Base-by-base conservation (phyloP, 2,888 invertebrate species). In the Digitonthophagus gazella region DNA sequence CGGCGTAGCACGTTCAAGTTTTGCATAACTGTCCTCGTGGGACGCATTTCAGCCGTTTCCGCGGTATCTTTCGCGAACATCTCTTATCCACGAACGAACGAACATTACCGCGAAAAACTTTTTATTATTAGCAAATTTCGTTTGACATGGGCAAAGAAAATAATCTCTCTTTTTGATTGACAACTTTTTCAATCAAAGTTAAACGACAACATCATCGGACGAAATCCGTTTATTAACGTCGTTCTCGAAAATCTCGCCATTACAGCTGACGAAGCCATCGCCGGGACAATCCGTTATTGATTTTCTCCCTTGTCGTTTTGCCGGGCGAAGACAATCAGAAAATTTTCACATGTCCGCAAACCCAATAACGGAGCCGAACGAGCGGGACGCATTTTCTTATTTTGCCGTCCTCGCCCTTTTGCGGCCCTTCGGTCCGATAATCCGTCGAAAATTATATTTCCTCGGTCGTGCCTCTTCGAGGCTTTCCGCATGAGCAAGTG, bases 1-100 rank as follows among this genome's bases (percentile, higher is more conserved):
- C 74, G 74, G 72, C 78, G 74, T 74, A 55, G 66, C 16, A 14
- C 55, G 77, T 74, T 75, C 78, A 76, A 80, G 80, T 82, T 83
- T 82, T 83, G 81, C 82, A 82, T 83, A 83, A 83, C 83, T 80
- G 78, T 80, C 78, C 83, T 82, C 83, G 63, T 70, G 81, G 77
- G 83, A 74, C 78, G 77, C 77, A 80, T 82, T 78, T 75, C 74
- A 70, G 71, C 71, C 74, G 72, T 76, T 76, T 77, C 75, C 72
- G 67, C 71, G 71, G 65, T 76, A 76, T 74, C 74, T 67, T 64
- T 71, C 67, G 66, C 8, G 67, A 70, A 72, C 72, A 76, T 76
- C 75, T 76, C 74, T 76, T 75, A 76, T 76, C 77, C 75, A 72
- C 68, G 73, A 71, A 61, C 70, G 67, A 72, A 44, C 18, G 15